phyloP scores from a whole-genome alignment of 2,113 vertebrate genomes.

The Nothoprocta pentlandii region DNA sequence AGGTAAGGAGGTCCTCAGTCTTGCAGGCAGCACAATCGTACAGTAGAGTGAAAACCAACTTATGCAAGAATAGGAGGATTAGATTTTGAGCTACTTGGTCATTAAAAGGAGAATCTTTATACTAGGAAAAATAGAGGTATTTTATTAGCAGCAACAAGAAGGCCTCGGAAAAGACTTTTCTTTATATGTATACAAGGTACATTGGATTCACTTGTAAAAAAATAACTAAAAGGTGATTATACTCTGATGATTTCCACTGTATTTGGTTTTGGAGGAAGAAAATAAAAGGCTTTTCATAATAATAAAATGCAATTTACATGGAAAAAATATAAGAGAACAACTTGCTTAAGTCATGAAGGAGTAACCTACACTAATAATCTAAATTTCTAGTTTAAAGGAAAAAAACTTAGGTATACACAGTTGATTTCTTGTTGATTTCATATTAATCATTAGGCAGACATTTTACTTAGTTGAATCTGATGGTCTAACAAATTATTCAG shows the following conservation, averaged over 20 bases:
- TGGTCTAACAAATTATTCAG: background rate
- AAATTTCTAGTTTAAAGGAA: background rate
- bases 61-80: background rate
- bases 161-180: background rate
- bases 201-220: background rate
- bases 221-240: background rate
- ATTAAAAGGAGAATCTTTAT: background rate
- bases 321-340: background rate
- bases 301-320: background rate
- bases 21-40: background rate
- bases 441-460: background rate
- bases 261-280: background rate
- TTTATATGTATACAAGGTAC: background rate
- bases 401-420: background rate
- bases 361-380: background rate
- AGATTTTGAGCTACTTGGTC: background rate
- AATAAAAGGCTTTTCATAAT: background rate
- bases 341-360: background rate
- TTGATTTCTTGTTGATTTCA: background rate
- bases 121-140: background rate
- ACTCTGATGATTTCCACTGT: background rate
- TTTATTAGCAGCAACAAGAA: background rate
- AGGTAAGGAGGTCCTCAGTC: background rate
- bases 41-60: background rate
- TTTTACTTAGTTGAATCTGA: background rate